phyloP scores from a whole-genome alignment of 1,140 invertebrate genomes.

The Bombus cullumanus region DNA sequence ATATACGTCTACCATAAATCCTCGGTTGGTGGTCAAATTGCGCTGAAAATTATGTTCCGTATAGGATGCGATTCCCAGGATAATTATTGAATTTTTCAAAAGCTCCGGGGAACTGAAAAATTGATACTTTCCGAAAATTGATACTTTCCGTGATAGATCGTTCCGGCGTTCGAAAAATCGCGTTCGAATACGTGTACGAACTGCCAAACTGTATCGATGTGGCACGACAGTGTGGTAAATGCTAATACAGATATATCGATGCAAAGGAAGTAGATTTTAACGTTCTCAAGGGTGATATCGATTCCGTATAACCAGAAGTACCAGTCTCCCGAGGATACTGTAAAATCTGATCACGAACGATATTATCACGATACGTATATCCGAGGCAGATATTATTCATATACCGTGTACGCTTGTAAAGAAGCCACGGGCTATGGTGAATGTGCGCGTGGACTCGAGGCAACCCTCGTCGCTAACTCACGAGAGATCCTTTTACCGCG shows the following conservation, averaged over 20 bases:
- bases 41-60: neutral
- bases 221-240: neutral
- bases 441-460: conserved; percentile 72
- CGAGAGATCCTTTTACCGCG: conserved; percentile 66
- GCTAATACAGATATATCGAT: conserved; percentile 36
- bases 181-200: neutral
- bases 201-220: neutral
- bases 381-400: conserved; percentile 63
- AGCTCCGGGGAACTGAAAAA: neutral
- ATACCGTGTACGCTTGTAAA: conserved; percentile 53
- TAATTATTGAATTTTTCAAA: conserved; percentile 24
- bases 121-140: neutral
- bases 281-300: conserved; percentile 58
- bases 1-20: neutral
- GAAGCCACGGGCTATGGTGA: conserved; percentile 51
- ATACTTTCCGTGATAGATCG: neutral
- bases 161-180: neutral
- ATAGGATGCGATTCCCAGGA: neutral
- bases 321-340: conserved; percentile 54
- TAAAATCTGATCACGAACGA: conserved; percentile 66
- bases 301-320: conserved; percentile 55
- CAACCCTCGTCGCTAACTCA: conserved; percentile 77
- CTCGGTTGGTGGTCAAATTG: conserved; percentile 12
- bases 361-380: conserved; percentile 64
- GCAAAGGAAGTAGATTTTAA: conserved; percentile 62